phyloP scores from a whole-genome alignment of 2,797 vertebrate species.

The Meda fulgida region DNA sequence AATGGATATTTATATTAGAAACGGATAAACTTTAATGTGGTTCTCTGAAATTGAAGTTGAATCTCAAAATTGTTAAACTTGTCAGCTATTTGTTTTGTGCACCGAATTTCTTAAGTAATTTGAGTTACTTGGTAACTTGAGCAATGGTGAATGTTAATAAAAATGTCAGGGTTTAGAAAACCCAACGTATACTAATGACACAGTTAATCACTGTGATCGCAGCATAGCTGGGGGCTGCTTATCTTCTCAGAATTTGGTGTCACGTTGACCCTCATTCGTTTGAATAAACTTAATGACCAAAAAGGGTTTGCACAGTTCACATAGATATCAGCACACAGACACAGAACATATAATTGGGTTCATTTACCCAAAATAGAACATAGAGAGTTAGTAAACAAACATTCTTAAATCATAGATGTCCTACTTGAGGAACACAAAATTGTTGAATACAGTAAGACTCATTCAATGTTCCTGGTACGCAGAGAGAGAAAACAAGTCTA shows the following conservation, averaged over 20 bases:
- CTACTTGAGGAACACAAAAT: neutral
- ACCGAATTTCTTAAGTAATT: neutral
- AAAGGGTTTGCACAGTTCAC: neutral
- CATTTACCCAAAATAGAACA: neutral
- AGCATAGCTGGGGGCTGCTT: neutral
- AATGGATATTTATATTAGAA: neutral
- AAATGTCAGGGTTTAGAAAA: neutral
- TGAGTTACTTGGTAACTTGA: conserved; percentile 17
- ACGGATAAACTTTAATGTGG: neutral
- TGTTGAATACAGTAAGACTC: neutral
- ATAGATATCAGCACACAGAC: neutral
- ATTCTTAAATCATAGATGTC: neutral
- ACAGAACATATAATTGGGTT: neutral
- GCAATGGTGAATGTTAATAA: neutral
- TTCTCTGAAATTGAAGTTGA: neutral
- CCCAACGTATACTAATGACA: neutral
- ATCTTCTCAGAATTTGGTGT: neutral
- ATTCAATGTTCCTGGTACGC: neutral
- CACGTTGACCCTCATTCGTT: neutral
- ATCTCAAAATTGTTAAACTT: neutral
- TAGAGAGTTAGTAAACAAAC: neutral
- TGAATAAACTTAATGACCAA: neutral
- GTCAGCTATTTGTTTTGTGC: neutral
- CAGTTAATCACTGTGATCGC: neutral
- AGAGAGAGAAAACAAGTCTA: neutral